phyloP scores from a whole-genome alignment of 1,140 invertebrate species.

The Eriocheir sinensis region DNA sequence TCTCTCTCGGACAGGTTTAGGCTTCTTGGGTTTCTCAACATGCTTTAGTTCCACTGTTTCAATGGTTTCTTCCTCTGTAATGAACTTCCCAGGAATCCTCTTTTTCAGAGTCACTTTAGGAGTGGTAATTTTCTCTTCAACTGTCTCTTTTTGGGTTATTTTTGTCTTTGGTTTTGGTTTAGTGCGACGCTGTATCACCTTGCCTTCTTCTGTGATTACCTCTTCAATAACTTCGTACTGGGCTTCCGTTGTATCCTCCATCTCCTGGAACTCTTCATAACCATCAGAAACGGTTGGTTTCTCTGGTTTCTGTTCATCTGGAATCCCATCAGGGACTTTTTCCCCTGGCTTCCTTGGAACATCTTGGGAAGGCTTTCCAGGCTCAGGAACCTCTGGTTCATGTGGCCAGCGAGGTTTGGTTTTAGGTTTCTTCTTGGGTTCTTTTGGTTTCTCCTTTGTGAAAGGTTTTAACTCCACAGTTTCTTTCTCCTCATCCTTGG shows the following conservation, averaged over 20 bases:
- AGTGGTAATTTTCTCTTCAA: slow-evolving; percentile 43
- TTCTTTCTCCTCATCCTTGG: slow-evolving; percentile 27
- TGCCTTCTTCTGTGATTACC: background rate
- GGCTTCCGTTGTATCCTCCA: too few species aligned
- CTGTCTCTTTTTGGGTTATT: background rate
- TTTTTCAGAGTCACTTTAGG: slow-evolving; percentile 51
- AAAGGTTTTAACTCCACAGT: slow-evolving; percentile 74
- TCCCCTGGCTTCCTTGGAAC: slow-evolving; percentile 60
- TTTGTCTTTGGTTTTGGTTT: slow-evolving; percentile 54
- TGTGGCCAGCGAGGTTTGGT: slow-evolving; percentile 57
- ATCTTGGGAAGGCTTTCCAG: slow-evolving; percentile 55
- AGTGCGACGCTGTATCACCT: background rate
- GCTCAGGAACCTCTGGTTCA: slow-evolving; percentile 69
- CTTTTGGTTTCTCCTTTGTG: slow-evolving; percentile 67
- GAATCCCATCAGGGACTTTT: slow-evolving; percentile 76
- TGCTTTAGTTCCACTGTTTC: slow-evolving; percentile 65
- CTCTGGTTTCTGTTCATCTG: slow-evolving; percentile 36
- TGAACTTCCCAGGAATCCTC: slow-evolving; percentile 53
- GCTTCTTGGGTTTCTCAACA: slow-evolving; percentile 72
- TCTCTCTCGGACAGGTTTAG: slow-evolving; percentile 59
- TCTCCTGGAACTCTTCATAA: background rate
- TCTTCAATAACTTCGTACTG: background rate
- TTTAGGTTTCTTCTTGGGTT: slow-evolving; percentile 65
- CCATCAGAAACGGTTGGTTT: too few species aligned
- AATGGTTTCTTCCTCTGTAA: slow-evolving; percentile 55